Conservation (phyloP, 2,797 vertebrate species). For the Myotis vivesi region DNA sequence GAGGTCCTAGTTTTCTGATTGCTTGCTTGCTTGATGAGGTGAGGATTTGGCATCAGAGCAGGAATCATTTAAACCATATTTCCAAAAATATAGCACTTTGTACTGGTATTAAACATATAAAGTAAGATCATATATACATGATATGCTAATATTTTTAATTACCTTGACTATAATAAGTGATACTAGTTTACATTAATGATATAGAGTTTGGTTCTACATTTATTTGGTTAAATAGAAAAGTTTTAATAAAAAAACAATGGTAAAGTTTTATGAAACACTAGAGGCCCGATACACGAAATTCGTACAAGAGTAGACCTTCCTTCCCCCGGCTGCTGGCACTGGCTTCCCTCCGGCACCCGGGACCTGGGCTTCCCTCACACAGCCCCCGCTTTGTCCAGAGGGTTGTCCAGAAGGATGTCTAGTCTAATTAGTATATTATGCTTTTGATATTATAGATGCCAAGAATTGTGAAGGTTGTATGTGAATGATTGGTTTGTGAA, state of each 20-base stretch:
- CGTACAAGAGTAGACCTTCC: no score
- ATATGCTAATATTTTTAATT: constrained; percentile 12
- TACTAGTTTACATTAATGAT: not conserved
- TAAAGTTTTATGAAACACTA: not conserved
- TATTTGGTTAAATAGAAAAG: not conserved
- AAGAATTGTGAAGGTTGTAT: not conserved
- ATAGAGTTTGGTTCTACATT: not conserved
- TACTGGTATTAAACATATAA: not conserved
- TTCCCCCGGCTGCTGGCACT: no score
- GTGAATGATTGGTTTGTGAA: not conserved
- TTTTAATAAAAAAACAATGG: not conserved
- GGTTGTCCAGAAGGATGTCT: no score
- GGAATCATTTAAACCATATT: not conserved
- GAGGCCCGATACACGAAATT: no score
- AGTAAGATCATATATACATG: not conserved
- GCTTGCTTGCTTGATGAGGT: not conserved
- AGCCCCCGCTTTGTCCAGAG: accelerated
- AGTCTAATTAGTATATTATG: no score
- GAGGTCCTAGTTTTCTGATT: not conserved
- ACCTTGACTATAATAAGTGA: not conserved
- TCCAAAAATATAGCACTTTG: not conserved
- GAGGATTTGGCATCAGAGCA: not conserved
- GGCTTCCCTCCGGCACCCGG: no score
- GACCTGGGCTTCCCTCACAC: no score
- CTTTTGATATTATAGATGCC: no score